A percentile compares a stretch with the other conserved stretches of the same genome.
Conservation (phyloP, 2,888 invertebrate genomes). For the Apodemia duryi region DNA sequence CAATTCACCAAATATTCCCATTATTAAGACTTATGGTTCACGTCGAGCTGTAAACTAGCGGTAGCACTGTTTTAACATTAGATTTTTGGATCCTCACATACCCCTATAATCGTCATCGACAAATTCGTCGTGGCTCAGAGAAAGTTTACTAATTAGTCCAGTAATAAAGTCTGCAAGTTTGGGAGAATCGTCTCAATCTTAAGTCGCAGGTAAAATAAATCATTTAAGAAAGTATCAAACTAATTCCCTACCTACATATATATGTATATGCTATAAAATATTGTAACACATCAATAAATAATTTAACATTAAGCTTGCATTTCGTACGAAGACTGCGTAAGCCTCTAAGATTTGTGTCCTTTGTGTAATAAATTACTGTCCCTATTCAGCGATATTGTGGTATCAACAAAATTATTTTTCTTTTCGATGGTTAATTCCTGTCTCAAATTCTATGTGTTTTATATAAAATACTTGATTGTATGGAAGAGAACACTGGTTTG, state of each 20-base stretch:
- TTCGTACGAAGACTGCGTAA: not conserved
- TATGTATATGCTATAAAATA: not conserved
- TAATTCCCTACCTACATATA: not conserved
- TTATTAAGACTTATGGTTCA: too few relatives aligned
- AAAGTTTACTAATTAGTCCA: too few relatives aligned
- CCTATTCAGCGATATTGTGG: not conserved
- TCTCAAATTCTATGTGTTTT: not conserved
- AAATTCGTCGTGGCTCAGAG: too few relatives aligned
- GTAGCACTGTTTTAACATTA: too few relatives aligned
- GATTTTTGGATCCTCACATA: too few relatives aligned
- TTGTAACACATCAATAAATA: slow-evolving; percentile 5
- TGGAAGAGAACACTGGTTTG: too few relatives aligned
- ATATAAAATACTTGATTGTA: not conserved
- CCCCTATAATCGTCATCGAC: too few relatives aligned
- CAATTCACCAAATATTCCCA: too few relatives aligned
- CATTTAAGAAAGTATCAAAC: not conserved
- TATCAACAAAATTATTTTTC: not conserved
- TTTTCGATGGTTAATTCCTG: not conserved
- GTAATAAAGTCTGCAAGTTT: not conserved
- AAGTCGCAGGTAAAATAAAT: not conserved
- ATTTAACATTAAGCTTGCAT: not conserved
- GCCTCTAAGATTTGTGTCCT: slow-evolving; percentile 2
- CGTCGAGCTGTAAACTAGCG: too few relatives aligned
- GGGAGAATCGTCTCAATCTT: not conserved
- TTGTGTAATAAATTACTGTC: not conserved